A percentile compares a stretch with the other conserved stretches of the same genome.
Conservation (phyloP, 2,888 invertebrate genomes). For the Tigriopus californicus region DNA sequence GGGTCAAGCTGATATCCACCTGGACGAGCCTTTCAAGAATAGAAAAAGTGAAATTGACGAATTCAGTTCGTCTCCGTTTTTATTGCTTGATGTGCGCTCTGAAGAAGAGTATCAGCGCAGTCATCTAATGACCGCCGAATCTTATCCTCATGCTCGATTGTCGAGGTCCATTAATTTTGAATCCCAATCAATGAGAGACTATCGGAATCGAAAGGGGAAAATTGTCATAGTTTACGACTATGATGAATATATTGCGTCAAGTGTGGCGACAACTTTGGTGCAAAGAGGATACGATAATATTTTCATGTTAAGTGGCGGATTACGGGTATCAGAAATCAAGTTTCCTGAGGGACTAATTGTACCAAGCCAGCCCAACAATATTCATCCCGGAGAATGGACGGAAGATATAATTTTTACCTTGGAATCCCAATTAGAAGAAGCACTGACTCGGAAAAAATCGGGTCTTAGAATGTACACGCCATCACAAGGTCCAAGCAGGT, state of each 20-base stretch:
- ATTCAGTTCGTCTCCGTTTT: constrained; percentile 24
- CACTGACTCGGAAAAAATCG: not conserved
- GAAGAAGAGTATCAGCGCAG: constrained; percentile 26
- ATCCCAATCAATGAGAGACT: constrained; percentile 28
- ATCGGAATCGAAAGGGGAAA: constrained; percentile 27
- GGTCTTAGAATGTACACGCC: too few species aligned
- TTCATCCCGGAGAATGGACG: not conserved
- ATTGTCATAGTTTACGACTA: constrained; percentile 33
- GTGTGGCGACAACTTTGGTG: constrained; percentile 29
- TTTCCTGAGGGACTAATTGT: constrained; percentile 14
- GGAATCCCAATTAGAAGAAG: not conserved
- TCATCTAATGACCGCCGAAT: constrained; percentile 29
- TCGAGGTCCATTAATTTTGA: constrained; percentile 26
- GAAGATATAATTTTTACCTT: not conserved
- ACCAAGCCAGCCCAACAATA: not conserved
- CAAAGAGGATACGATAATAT: constrained; percentile 33
- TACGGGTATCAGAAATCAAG: constrained; percentile 17
- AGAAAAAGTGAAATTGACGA: not conserved
- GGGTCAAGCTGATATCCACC: too few species aligned
- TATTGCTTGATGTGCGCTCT: constrained; percentile 30
- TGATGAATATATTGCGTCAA: constrained; percentile 28
- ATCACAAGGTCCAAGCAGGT: too few species aligned
- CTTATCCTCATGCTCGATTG: constrained; percentile 29
- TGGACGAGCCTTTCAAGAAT: not conserved
- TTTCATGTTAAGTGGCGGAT: constrained; percentile 32